Evolutionary conservation across 92 coral and sea anemone species (phyloP).

Genomic region (Palythoa grandiflora): DNA sequence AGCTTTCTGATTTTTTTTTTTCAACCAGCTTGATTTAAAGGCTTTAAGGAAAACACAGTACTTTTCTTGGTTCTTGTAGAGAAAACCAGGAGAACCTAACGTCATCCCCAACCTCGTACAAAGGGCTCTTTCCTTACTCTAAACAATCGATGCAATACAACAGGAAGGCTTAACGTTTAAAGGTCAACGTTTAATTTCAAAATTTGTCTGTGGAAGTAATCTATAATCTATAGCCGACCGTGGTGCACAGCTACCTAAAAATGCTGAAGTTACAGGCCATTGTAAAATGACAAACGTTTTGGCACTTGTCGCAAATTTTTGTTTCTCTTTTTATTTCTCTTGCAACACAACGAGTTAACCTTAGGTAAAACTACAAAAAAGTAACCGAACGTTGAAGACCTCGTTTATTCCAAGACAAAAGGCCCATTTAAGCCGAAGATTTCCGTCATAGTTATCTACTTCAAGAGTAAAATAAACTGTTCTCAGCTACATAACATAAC

Average conservation of each 20-base stretch:
- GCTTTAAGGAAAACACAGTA: too few relatives aligned
- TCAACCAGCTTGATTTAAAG: too few relatives aligned
- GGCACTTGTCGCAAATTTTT: not conserved
- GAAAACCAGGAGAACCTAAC: too few relatives aligned
- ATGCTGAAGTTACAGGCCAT: not conserved
- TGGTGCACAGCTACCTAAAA: not conserved
- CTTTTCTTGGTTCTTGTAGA: too few relatives aligned
- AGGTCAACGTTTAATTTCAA: not conserved
- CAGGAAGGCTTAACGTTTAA: too few relatives aligned
- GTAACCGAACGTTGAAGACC: not conserved
- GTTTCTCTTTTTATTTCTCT: not conserved
- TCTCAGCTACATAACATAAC: not conserved
- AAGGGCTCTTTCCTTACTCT: too few relatives aligned
- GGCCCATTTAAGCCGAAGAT: not conserved
- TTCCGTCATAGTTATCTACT: not conserved
- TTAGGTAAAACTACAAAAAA: not conserved
- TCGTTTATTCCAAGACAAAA: not conserved
- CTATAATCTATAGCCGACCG: too few relatives aligned
- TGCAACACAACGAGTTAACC: not conserved
- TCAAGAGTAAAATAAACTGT: not conserved
- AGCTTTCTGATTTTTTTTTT: too few relatives aligned
- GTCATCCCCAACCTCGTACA: too few relatives aligned
- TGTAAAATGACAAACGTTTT: not conserved
- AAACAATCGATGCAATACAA: too few relatives aligned
- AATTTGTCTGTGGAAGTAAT: not conserved